Conservation (phyloP, 2,797 vertebrate species). For the Xiphophorus birchmanni region DNA sequence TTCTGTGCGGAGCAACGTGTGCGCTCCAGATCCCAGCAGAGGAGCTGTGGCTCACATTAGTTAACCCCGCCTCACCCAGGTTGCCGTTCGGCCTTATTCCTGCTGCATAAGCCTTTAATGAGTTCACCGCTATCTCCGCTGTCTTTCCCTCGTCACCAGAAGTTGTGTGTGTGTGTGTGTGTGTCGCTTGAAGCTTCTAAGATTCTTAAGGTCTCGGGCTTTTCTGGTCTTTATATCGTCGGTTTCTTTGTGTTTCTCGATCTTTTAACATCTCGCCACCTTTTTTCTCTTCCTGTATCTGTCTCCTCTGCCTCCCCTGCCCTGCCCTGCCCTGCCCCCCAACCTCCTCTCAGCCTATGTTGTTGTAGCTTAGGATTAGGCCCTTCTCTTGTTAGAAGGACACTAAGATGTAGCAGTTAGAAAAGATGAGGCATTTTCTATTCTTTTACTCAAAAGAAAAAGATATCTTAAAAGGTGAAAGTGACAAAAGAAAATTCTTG, state of each 20-base stretch:
- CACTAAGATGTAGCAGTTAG: not conserved
- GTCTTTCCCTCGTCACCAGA: slow-evolving; percentile 6
- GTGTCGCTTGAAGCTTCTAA: not conserved
- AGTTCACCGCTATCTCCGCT: slow-evolving; percentile 55
- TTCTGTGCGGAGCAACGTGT: slow-evolving; percentile 41
- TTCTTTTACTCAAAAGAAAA: not conserved
- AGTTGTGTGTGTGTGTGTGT: slow-evolving; percentile 29
- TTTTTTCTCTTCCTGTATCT: slow-evolving; percentile 9
- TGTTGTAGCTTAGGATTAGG: slow-evolving; percentile 63
- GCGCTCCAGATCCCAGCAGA: slow-evolving; percentile 57
- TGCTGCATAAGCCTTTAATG: slow-evolving; percentile 71
- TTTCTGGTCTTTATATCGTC: slow-evolving; percentile 15
- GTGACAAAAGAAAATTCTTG: not conserved
- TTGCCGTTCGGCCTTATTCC: slow-evolving; percentile 59
- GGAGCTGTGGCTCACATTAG: slow-evolving; percentile 63
- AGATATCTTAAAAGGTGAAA: not conserved
- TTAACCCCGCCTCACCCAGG: slow-evolving; percentile 72
- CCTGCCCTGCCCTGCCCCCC: slow-evolving; percentile 3
- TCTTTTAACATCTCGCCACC: slow-evolving; percentile 4
- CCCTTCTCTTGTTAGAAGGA: slow-evolving; percentile 58
- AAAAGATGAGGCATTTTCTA: not conserved
- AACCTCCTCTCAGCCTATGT: slow-evolving; percentile 41
- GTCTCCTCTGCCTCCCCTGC: not conserved
- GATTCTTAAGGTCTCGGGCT: slow-evolving; percentile 8
- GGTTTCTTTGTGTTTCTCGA: slow-evolving; percentile 9